Evolutionary conservation across 2,888 invertebrate genomes (phyloP), one percentile per base, ranked within the genome.

Genomic region (Lochmaea crataegi): DNA sequence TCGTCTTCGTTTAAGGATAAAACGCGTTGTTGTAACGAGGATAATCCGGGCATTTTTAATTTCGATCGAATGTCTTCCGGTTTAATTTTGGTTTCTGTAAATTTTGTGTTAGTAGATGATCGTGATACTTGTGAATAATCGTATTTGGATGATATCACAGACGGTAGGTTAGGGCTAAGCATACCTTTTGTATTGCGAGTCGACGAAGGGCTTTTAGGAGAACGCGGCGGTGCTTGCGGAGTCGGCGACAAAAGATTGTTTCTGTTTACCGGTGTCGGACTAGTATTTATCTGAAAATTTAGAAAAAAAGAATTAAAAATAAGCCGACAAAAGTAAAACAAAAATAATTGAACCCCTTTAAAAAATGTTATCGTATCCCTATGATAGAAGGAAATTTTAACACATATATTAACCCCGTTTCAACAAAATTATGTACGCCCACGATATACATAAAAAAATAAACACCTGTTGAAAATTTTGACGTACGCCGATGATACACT

Each of bases 1-100:
- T 60, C 60, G 51, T 82, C 83, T 64, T 82, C 87, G 26, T 87
- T 87, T 14, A 88, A 84, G 0, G 88, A 87, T 4, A 90, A 71
- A n/a, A 85, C 87, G 73, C 89, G 87, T 80, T 90, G 90, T 79
- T 90, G 90, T 69, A 90, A 87, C 0, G 90, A 86, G 42, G 89
- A 89, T 12, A 90, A 81, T 0, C 89, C 89, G 4, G 88, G 87
- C 58, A 90, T 87, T 80, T 89, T 88, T 0, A 89, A 85, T 77
- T 83, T 85, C 67, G 79, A 81, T 75, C 81, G 78, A 63, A 78
- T 76, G 38, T 84, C 83, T 71, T 85, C 83, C 14, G 51, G 78
- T 68, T 74, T 78, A 0, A 72, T 67, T 74, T 76, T 79, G 12
- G 69, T 63, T 65, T 80, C 76, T 11, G 73, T 68, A 61, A 79